Evolutionary conservation across 1,140 invertebrate genomes (phyloP).

Genomic region (Xylocopa sonorina): DNA sequence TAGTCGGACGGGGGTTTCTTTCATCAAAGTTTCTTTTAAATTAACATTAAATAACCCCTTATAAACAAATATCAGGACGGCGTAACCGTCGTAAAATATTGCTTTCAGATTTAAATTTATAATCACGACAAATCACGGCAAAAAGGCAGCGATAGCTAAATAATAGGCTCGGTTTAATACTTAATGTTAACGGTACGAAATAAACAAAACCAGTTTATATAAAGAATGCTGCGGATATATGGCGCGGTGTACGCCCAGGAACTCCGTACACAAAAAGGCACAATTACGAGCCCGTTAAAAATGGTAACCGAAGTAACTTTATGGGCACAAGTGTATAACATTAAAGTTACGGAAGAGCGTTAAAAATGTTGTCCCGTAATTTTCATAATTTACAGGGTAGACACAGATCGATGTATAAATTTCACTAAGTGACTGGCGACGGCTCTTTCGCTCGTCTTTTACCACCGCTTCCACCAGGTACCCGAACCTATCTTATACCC

Average conservation of each 20-base stretch:
- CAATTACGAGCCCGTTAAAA: slow-evolving; percentile 34
- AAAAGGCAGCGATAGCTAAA: slow-evolving; percentile 1
- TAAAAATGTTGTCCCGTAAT: slow-evolving; percentile 28
- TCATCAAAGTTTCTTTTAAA: slow-evolving; percentile 12
- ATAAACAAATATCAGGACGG: slow-evolving; percentile 1
- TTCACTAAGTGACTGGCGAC: slow-evolving; percentile 1
- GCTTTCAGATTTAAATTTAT: slow-evolving; percentile 37
- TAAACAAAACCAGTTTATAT: slow-evolving; percentile 46
- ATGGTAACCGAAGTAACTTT: slow-evolving; percentile 21
- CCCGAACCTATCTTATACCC: too few species aligned
- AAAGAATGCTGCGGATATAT: slow-evolving; percentile 16
- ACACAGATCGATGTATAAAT: slow-evolving; percentile 24
- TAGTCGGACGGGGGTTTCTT: not conserved
- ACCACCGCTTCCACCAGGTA: not conserved
- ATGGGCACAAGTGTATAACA: slow-evolving; percentile 10
- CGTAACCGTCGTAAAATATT: slow-evolving; percentile 20
- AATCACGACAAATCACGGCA: slow-evolving; percentile 31
- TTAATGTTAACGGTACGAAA: slow-evolving; percentile 36
- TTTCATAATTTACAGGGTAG: slow-evolving; percentile 36
- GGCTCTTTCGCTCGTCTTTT: not conserved
- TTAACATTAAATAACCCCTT: slow-evolving; percentile 17
- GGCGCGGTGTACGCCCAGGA: slow-evolving; percentile 21
- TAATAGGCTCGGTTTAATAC: slow-evolving; percentile 12
- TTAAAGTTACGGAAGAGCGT: slow-evolving; percentile 4
- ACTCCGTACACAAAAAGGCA: slow-evolving; percentile 4